These are phyloP conservation scores for Apogon hyalosoma DNA, from an alignment of 2,797 vertebrate species.

Conservation along the genomic window DNA sequence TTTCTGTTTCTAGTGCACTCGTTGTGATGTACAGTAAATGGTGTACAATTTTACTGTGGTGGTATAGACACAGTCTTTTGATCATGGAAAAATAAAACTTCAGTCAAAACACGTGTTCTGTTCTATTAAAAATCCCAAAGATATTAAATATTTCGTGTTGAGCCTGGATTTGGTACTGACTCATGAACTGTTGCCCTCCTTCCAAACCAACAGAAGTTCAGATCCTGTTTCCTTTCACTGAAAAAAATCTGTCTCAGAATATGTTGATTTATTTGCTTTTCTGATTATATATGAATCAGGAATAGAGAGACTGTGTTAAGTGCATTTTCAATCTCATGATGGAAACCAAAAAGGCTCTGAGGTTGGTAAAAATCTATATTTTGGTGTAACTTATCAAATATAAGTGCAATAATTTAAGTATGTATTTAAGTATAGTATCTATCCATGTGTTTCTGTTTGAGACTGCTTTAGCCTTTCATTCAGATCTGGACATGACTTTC, in stretches of 20 bases:
- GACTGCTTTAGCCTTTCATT: too few relatives aligned
- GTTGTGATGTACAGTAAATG: slow-evolving; percentile 84
- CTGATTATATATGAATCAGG: too few relatives aligned
- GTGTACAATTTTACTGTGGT: slow-evolving; percentile 85
- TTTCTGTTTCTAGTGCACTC: slow-evolving; percentile 84
- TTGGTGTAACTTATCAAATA: too few relatives aligned
- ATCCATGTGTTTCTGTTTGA: too few relatives aligned
- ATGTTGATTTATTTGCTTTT: background rate
- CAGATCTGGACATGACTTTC: too few relatives aligned
- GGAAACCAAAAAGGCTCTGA: too few relatives aligned
- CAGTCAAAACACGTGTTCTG: slow-evolving; percentile 34
- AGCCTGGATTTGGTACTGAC: background rate
- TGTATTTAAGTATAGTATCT: too few relatives aligned
- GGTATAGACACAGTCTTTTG: slow-evolving; percentile 81
- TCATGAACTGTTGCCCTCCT: background rate
- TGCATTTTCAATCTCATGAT: too few relatives aligned
- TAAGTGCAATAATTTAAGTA: too few relatives aligned
- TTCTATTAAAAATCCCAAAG: slow-evolving; percentile 16
- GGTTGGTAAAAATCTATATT: too few relatives aligned
- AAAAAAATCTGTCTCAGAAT: background rate
- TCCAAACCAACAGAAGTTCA: background rate
- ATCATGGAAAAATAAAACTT: slow-evolving; percentile 85
- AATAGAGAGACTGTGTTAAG: too few relatives aligned
- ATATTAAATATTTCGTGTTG: background rate
- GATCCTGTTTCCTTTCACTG: background rate